Percentiles rank a stretch among this genome's conserved stretches.
Evolutionary conservation across 2,888 invertebrate species (phyloP).

Genomic region (Lasioglossum villosulum): DNA sequence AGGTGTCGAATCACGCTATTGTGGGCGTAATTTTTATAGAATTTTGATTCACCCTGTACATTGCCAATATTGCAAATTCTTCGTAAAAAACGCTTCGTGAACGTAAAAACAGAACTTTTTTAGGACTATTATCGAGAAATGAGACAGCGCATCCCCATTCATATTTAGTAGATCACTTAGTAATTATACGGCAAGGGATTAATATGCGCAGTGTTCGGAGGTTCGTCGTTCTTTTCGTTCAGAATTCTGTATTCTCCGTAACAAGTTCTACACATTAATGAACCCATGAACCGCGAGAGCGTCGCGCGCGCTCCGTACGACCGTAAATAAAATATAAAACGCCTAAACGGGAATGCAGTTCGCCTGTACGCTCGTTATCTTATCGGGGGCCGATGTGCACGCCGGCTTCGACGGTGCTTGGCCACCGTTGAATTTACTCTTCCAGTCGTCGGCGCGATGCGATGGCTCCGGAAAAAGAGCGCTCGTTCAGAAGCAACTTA

Average conservation of each 20-base stretch:
- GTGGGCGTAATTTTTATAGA: no score
- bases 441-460: neutral
- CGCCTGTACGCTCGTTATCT: conserved; percentile 31
- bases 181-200: no score
- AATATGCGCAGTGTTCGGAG: neutral
- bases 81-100: no score
- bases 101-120: no score
- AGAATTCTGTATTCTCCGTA: neutral
- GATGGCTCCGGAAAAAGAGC: neutral
- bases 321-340: conserved; percentile 19
- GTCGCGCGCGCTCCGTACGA: neutral
- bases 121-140: no score
- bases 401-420: neutral
- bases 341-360: conserved; percentile 52
- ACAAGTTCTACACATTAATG: conserved; percentile 6
- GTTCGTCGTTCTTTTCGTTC: neutral
- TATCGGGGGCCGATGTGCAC: conserved; percentile 22
- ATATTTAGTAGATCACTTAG: no score
- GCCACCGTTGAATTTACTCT: conserved; percentile 27
- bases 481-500: conserved; percentile 3
- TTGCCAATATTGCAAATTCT: no score
- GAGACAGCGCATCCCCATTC: no score
- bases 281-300: neutral
- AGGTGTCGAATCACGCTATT: no score
- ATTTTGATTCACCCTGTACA: no score